Evolutionary conservation across 2,888 invertebrate species (phyloP), one percentile per base, ranked within the genome.

Genomic region (Anaspis maculata): DNA sequence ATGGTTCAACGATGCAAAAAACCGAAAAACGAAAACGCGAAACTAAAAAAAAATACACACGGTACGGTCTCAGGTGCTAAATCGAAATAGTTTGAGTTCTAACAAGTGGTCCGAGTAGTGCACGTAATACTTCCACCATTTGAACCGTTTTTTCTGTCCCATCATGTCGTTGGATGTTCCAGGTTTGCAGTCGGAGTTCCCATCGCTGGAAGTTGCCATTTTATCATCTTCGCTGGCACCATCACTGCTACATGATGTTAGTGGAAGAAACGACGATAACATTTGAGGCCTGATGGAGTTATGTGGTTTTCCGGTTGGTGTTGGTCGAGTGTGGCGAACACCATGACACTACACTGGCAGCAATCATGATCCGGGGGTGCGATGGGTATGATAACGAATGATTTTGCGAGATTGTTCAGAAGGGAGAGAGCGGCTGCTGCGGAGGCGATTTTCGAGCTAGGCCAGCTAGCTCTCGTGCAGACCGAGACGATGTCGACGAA

Each of bases 61-160:
- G n/a, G n/a, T n/a, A n/a, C n/a, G n/a, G 44, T 51, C 37, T 54
- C 56, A 58, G 58, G 58, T 58, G 54, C 58, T 51, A 36, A 44
- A 49, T 46, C 46, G 49, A 44, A 43, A 37, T 25, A 41, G 39
- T 5, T 6, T 19, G 46, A 43, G 37, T 45, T 34, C 42, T 44
- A 46, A 49, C 38, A 48, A 41, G 48, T 54, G 52, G 56, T 59
- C 56, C 54, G 52, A 51, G n/a, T n/a, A n/a, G 43, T 57, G 55
- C 45, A 56, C 56, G 45, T 51, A 50, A 44, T 54, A 57, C 46
- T 61, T 59, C 59, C 59, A 59, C 59, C 61, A 61, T 54, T 60
- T 57, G 45, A 59, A 52, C 25, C 59, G 49, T 41, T 58, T 60
- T 48, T 58, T 60, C 39, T 54, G 57, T 51, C 56, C 57, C 54